Conservation (phyloP, 2,888 invertebrate species). For the Drosophila longiperda region DNA sequence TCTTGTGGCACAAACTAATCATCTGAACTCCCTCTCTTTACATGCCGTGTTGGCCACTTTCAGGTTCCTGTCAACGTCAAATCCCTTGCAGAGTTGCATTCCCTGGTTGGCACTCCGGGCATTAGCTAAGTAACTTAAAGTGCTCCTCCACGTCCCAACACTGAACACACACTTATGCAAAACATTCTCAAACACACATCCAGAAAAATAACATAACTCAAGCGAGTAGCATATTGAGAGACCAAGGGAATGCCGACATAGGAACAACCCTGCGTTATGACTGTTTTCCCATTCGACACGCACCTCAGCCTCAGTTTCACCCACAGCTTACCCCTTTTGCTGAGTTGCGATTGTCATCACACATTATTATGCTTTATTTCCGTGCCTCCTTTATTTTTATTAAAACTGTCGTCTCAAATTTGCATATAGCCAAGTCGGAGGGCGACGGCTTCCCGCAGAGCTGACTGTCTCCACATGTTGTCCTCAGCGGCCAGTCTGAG, state of each 20-base stretch:
- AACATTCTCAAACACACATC: constrained; percentile 19
- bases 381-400: constrained; percentile 59
- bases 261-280: constrained; percentile 67
- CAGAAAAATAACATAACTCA: constrained; percentile 52
- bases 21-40: constrained; percentile 38
- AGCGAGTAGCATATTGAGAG: constrained; percentile 73
- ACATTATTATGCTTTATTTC: constrained; percentile 78
- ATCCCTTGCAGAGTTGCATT: constrained; percentile 42
- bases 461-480: constrained; percentile 55
- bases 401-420: constrained; percentile 65
- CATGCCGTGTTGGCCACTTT: constrained; percentile 66
- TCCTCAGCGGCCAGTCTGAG: constrained; percentile 37
- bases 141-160: constrained; percentile 35
- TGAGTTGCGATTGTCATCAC: constrained; percentile 64
- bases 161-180: constrained; percentile 28
- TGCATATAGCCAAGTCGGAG: constrained; percentile 48
- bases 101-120: constrained; percentile 58
- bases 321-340: constrained; percentile 8
- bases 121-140: constrained; percentile 68
- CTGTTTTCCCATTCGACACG: constrained; percentile 75
- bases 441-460: constrained; percentile 45
- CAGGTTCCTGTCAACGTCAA: constrained; percentile 49
- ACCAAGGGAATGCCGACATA: constrained; percentile 28
- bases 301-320: constrained; percentile 28
- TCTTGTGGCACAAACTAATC: constrained; percentile 50